Base-by-base conservation (phyloP, 2,113 vertebrate genomes). In the Jaculus jaculus region DNA sequence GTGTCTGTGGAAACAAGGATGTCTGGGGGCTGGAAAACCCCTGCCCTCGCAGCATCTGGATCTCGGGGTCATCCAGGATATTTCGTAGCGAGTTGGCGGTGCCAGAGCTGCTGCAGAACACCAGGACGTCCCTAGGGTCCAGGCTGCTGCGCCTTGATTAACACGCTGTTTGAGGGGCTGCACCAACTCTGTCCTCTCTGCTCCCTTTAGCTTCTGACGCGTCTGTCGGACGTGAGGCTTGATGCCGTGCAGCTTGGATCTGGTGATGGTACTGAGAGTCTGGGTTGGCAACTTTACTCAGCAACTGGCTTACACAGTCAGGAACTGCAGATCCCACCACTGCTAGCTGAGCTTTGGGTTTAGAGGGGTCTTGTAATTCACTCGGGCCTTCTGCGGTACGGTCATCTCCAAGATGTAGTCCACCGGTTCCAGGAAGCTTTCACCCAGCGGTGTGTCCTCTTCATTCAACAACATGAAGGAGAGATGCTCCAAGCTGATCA, bases 51-150 rank as follows among this genome's bases (percentile, higher is more conserved):
- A 99, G 97, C 51, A 99, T 98, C 73, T 96, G 97, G 42, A 99
- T 97, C n/a, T 98, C 98, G 97, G 99, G 98, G 92, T 99, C 99
- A 5, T 99, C 99, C 89, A 99, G 97, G 15, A 98, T 97, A 91
- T 99, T 99, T 60, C 99, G 98, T 60, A 99, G 98, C 99, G 99
- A 99, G 98, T 99, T 99, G 58, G 99, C 99, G 0, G 99, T 99
- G 93, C 98, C 88, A 12, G 99, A 98, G 10, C 96, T 98, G 90
- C 99, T 99, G 96, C 99, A 99, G 94, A 99, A 99, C 72, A 99
- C 98, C 21, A 99, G 90, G 63, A 96, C 77, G 16, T 26, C 97
- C 97, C 0, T 97, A 72, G 0, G 91, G 94, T 0, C 97, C 93
- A 0, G 96, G 93, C 63, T 72, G 83, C 7, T 66, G n/a, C 21